Evolutionary conservation across 2,797 vertebrate genomes (phyloP).

Genomic region (Leuciscus waleckii): DNA sequence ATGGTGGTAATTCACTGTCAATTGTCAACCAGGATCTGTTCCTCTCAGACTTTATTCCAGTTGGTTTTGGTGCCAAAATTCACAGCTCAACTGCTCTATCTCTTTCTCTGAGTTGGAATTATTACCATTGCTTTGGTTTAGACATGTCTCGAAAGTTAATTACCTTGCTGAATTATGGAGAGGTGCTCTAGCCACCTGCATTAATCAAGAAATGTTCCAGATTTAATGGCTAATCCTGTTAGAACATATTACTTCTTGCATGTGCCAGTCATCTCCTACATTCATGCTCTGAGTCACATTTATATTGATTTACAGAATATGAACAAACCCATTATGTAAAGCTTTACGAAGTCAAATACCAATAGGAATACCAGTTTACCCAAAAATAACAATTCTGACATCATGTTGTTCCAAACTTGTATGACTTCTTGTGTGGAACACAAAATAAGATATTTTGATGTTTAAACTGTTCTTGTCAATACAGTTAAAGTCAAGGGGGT

Average conservation of each 20-base stretch:
- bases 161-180: slow-evolving; percentile 28
- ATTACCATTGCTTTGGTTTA: slow-evolving; percentile 33
- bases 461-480: not conserved
- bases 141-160: slow-evolving; percentile 37
- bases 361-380: too few relatives aligned
- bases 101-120: slow-evolving; percentile 35
- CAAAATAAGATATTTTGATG: not conserved
- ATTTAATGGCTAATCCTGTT: slow-evolving; percentile 26
- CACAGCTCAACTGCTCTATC: slow-evolving; percentile 28
- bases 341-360: not conserved
- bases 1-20: slow-evolving; percentile 75
- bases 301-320: slow-evolving; percentile 1
- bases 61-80: slow-evolving; percentile 46
- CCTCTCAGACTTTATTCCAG: slow-evolving; percentile 60
- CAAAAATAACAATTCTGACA: not conserved
- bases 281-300: slow-evolving; percentile 16
- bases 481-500: not conserved
- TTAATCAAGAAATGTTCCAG: not conserved
- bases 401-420: not conserved
- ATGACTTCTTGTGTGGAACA: not conserved
- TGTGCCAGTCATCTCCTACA: slow-evolving; percentile 11
- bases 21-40: slow-evolving; percentile 72
- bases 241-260: slow-evolving; percentile 20
- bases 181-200: not conserved
- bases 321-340: not conserved